Percentiles rank a stretch among this genome's conserved stretches.
Evolutionary conservation across 2,113 vertebrate genomes (phyloP).

Genomic region (Hyperoodon ampullatus): DNA sequence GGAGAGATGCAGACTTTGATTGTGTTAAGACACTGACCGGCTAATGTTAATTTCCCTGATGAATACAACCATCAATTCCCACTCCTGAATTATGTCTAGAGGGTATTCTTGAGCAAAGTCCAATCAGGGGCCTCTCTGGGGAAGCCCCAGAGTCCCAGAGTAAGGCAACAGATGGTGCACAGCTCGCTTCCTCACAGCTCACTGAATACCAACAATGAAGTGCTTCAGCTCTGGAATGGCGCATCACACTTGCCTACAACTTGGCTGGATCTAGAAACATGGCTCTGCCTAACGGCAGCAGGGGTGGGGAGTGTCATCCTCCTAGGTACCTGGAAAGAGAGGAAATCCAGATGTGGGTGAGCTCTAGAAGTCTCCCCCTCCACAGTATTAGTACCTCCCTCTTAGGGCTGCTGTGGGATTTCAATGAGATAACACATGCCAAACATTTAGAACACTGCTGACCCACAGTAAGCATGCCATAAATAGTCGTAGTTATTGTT

Average conservation of each 20-base stretch:
- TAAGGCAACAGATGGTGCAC: not conserved
- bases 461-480: not conserved
- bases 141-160: not conserved
- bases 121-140: not conserved
- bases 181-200: not conserved
- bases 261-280: not conserved
- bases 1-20: not conserved
- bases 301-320: not conserved
- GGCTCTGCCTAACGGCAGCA: not conserved
- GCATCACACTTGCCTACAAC: not conserved
- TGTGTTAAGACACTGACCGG: not conserved
- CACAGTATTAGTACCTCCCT: not conserved
- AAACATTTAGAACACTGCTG: not conserved
- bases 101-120: constrained; percentile 10
- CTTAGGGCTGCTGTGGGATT: not conserved
- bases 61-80: not conserved
- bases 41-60: not conserved
- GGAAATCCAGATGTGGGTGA: not conserved
- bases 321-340: not conserved
- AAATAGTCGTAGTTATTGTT: not conserved
- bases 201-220: not conserved
- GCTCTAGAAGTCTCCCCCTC: not conserved
- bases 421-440: not conserved
- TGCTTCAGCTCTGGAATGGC: not conserved
- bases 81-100: not conserved